These are phyloP conservation scores for Strigamia transsilvanica DNA, from an alignment of 2,888 invertebrate genomes.

Conservation along the genomic window DNA sequence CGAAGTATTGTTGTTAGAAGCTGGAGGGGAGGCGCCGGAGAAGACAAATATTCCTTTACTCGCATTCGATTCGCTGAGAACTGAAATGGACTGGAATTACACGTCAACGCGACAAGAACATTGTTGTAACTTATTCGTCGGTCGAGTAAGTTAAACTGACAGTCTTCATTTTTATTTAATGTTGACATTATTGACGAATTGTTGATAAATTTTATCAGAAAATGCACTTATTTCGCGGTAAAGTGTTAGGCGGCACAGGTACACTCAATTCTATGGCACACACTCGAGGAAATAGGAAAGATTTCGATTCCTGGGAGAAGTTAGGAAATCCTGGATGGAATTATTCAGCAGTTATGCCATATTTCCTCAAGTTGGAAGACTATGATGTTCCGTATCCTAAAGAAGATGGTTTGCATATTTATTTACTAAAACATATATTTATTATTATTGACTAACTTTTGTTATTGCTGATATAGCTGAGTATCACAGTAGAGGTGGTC, in stretches of 20 bases:
- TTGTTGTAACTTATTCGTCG: background rate
- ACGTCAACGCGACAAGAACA: background rate
- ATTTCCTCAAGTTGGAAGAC: conserved; percentile 30
- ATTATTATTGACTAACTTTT: background rate
- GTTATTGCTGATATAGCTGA: background rate
- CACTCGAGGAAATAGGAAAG: conserved; percentile 23
- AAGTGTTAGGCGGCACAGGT: conserved; percentile 23
- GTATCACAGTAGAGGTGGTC: background rate
- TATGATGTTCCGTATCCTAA: background rate
- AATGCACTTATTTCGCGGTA: background rate
- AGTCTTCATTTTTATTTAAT: background rate
- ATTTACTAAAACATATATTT: background rate
- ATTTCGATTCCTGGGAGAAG: conserved; percentile 10
- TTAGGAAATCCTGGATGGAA: conserved; percentile 21
- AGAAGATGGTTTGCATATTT: background rate
- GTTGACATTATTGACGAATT: too few relatives aligned
- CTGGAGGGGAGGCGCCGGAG: background rate
- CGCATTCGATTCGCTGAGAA: background rate
- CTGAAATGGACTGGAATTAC: conserved; percentile 49
- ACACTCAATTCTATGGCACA: conserved; percentile 11
- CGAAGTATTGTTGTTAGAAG: conserved; percentile 11
- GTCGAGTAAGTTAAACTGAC: background rate
- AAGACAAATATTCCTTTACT: background rate
- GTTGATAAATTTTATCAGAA: background rate
- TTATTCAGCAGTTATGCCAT: conserved; percentile 12